A percentile compares a stretch with the other conserved stretches of the same genome.
Evolutionary conservation across 2,797 vertebrate species (phyloP).

Genomic region (Artibeus jamaicensis): DNA sequence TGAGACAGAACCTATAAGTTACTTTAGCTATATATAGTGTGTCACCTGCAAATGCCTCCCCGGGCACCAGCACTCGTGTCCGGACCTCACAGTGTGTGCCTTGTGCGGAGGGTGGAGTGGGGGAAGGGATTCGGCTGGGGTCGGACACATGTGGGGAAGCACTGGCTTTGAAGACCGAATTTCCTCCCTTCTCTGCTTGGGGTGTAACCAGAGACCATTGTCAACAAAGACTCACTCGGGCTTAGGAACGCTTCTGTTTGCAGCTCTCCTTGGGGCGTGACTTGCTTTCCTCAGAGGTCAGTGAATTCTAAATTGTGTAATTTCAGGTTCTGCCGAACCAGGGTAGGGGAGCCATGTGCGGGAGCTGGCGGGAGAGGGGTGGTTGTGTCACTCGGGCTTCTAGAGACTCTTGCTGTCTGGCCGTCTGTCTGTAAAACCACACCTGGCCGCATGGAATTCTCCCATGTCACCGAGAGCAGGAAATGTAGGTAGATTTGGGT

Average conservation of each 20-base stretch:
- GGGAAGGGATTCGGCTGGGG: conserved; percentile 24
- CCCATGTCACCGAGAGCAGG: neutral
- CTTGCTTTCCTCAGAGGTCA: conserved; percentile 64
- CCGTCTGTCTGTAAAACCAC: neutral
- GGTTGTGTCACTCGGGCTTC: neutral
- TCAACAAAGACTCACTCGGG: conserved; percentile 67
- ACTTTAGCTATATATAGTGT: conserved; percentile 36
- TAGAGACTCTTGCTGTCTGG: neutral
- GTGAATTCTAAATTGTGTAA: conserved; percentile 66
- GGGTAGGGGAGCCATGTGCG: neutral
- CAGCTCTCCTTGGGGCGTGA: conserved; percentile 49
- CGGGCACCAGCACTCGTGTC: neutral
- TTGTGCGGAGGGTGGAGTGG: neutral
- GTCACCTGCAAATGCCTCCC: conserved; percentile 43
- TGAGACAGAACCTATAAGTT: neutral
- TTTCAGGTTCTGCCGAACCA: conserved; percentile 47
- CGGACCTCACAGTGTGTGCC: neutral
- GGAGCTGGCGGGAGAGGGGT: neutral
- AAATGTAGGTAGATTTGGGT: neutral
- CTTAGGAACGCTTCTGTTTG: conserved; percentile 65
- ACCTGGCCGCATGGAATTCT: neutral
- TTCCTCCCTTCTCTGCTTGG: conserved; percentile 61
- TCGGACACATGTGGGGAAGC: conserved; percentile 45
- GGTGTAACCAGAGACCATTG: conserved; percentile 74
- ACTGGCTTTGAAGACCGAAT: conserved; percentile 60